Base-by-base conservation (phyloP, 2,888 invertebrate genomes). In the Diploptera punctata region DNA sequence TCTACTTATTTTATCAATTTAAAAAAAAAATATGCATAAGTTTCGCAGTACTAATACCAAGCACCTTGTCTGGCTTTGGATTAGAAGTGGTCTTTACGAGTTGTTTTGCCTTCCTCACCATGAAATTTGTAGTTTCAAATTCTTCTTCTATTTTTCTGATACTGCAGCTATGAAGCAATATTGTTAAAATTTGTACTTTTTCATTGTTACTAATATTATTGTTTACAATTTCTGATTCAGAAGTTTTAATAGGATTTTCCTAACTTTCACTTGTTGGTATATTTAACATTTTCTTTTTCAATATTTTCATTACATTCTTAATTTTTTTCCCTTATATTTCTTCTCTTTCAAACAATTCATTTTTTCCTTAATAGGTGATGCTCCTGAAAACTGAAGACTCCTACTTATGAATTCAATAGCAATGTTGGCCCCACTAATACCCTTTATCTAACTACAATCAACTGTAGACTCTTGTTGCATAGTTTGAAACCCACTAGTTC, bases 111-210 rank as follows among this genome's bases (percentile, higher is more conserved):
- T 49, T 49, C 49, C 49, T 49, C 49, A 18, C 18, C 49, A 49
- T 49, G 18, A 13, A 49, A 49, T 49, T 49, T 49, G 49, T n/a
- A 49, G n/a, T n/a, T 49, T n/a, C 49, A 49, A 49, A 49, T 49
- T 49, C 49, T 49, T 49, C 49, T n/a, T 38, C n/a, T n/a, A 49
- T 49, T 49, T 49, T 49, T 18, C 49, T 49, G 49, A 49, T 49
- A 49, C 49, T 49, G 10, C 49, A 49, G 49, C 7, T 13, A 7
- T 49, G n/a, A n/a, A n/a, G n/a, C n/a, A n/a, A n/a, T n/a, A n/a
- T n/a, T n/a, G n/a, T n/a, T n/a, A n/a, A n/a, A n/a, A 49, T 5
- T 7, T 49, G 49, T n/a, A n/a, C 16, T 49, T 38, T 49, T 13
- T 49, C 18, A 49, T 5, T 49, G n/a, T 49, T 49, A 7, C 49